These are phyloP conservation scores for Prionailurus bengalensis DNA, from an alignment of 2,113 vertebrate species.

Conservation along the genomic window DNA sequence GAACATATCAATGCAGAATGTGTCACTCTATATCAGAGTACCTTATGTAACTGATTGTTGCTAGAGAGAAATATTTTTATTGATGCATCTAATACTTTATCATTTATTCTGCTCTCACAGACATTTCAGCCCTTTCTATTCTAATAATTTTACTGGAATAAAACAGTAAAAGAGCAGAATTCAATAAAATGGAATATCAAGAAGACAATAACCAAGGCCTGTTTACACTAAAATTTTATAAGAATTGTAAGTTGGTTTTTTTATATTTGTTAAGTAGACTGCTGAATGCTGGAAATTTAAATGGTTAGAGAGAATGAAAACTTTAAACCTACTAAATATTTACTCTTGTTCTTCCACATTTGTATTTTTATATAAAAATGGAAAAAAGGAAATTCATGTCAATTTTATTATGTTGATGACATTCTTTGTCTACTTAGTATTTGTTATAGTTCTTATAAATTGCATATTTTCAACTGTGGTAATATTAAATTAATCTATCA, in stretches of 20 bases:
- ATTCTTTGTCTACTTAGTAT: not conserved
- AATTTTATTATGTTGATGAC: not conserved
- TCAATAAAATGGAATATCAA: not conserved
- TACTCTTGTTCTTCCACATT: not conserved
- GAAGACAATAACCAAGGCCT: not conserved
- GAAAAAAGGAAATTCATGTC: not conserved
- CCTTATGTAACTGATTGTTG: not conserved
- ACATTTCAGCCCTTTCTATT: not conserved
- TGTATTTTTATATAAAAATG: not conserved
- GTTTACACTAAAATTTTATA: not conserved
- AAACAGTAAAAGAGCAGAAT: not conserved
- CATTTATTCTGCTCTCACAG: not conserved
- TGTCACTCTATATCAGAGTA: not conserved
- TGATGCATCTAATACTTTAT: not conserved
- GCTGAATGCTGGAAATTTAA: not conserved
- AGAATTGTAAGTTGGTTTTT: not conserved
- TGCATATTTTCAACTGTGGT: not conserved
- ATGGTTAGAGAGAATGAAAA: not conserved
- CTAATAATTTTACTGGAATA: not conserved
- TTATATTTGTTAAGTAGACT: not conserved
- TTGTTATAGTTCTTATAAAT: not conserved
- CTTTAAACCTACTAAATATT: not conserved
- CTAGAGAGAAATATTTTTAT: not conserved
- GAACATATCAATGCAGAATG: not conserved
- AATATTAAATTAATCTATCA: not conserved